Percentiles rank a stretch among this genome's conserved stretches.
These are phyloP conservation scores for Drosophila pseudotalamancana DNA, from an alignment of 2,888 invertebrate species.

Conservation along the genomic window DNA sequence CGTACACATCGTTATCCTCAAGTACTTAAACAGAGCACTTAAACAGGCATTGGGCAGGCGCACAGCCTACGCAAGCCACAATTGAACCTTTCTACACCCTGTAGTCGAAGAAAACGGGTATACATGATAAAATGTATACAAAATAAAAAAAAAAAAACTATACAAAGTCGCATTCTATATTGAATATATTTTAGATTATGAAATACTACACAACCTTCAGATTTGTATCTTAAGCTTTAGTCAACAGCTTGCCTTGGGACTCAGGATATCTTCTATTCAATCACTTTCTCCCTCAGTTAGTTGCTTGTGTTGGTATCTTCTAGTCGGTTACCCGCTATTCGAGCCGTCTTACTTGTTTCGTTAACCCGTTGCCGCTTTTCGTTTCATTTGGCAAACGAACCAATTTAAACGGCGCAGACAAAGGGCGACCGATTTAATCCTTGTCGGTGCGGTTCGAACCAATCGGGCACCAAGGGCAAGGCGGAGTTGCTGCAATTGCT, in stretches of 20 bases:
- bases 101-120: neutral
- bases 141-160: too few species aligned
- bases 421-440: conserved; percentile 65
- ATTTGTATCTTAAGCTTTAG: too few species aligned
- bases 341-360: conserved; percentile 1
- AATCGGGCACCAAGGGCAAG: neutral
- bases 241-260: too few species aligned
- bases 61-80: conserved; percentile 57
- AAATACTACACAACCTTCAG: too few species aligned
- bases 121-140: too few species aligned
- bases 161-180: too few species aligned
- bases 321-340: neutral
- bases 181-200: too few species aligned
- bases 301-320: too few species aligned
- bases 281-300: too few species aligned
- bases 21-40: conserved; percentile 67
- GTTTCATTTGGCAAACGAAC: conserved; percentile 73
- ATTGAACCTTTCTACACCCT: conserved; percentile 39
- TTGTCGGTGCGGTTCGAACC: conserved; percentile 28
- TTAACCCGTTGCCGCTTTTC: conserved; percentile 49
- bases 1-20: conserved; percentile 72
- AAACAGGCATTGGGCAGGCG: conserved; percentile 58
- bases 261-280: too few species aligned
- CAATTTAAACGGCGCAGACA: conserved; percentile 69
- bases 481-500: conserved; percentile 46